phyloP scores from a whole-genome alignment of 2,888 invertebrate species.

The Cenopis cana region DNA sequence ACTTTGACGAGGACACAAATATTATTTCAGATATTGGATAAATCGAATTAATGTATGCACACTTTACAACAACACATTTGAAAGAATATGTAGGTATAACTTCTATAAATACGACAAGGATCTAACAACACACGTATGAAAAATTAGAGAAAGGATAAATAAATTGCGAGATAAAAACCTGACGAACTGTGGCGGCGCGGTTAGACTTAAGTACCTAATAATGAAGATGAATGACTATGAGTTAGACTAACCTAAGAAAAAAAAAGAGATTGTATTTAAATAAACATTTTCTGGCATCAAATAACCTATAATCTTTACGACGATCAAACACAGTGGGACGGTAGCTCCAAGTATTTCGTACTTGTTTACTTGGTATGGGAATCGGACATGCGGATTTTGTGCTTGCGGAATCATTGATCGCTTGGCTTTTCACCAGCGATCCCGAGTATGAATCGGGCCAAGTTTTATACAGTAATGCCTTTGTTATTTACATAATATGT shows the following conservation, averaged over 20 bases:
- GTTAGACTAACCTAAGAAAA: neutral
- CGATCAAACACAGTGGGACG: neutral
- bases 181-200: neutral
- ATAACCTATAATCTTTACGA: slow-evolving; percentile 3
- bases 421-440: neutral
- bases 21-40: neutral
- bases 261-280: too few species aligned
- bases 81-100: too few species aligned
- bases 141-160: too few species aligned
- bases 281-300: slow-evolving; percentile 10
- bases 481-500: neutral
- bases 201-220: too few species aligned
- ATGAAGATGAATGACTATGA: too few species aligned
- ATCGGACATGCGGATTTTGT: neutral
- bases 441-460: neutral
- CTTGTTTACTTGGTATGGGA: slow-evolving; percentile 10
- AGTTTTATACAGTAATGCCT: neutral
- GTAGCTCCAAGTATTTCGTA: neutral
- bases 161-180: too few species aligned
- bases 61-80: neutral
- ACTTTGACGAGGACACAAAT: neutral
- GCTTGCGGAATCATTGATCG: slow-evolving; percentile 9
- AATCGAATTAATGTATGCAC: too few species aligned
- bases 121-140: too few species aligned
- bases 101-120: too few species aligned